Conservation (phyloP, 2,113 vertebrate species). For the Oreochromis aureus region DNA sequence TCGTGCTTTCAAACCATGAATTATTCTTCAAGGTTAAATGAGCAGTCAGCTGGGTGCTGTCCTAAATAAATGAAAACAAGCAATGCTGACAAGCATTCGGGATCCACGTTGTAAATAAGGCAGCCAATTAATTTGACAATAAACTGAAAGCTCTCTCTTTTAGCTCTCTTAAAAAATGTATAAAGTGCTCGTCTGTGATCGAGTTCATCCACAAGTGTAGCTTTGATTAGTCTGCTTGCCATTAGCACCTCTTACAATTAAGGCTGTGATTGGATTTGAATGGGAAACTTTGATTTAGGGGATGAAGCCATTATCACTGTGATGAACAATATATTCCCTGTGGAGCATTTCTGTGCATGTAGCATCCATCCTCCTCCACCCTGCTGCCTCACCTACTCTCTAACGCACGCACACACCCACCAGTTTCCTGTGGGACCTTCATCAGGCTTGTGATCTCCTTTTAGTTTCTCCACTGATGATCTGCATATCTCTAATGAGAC, state of each 20-base stretch:
- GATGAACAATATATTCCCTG: slow-evolving; percentile 17
- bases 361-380: neutral
- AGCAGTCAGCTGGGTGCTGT: neutral
- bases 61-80: neutral
- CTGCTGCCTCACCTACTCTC: neutral
- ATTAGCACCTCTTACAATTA: slow-evolving; percentile 11
- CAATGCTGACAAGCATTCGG: neutral
- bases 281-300: slow-evolving; percentile 40
- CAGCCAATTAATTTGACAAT: neutral
- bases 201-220: neutral
- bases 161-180: neutral
- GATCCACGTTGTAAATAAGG: neutral
- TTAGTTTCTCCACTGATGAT: slow-evolving; percentile 21
- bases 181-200: neutral
- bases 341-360: slow-evolving; percentile 28
- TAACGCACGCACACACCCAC: neutral
- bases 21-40: neutral
- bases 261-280: slow-evolving; percentile 5
- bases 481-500: slow-evolving; percentile 25
- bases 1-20: neutral
- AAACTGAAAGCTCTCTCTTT: neutral
- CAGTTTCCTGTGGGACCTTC: slow-evolving; percentile 8
- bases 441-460: neutral
- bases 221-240: neutral
- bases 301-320: slow-evolving; percentile 6